A percentile compares a stretch with the other conserved stretches of the same genome.
Evolutionary conservation across 2,888 invertebrate genomes (phyloP).

Genomic region (Pantelozetes paolii): DNA sequence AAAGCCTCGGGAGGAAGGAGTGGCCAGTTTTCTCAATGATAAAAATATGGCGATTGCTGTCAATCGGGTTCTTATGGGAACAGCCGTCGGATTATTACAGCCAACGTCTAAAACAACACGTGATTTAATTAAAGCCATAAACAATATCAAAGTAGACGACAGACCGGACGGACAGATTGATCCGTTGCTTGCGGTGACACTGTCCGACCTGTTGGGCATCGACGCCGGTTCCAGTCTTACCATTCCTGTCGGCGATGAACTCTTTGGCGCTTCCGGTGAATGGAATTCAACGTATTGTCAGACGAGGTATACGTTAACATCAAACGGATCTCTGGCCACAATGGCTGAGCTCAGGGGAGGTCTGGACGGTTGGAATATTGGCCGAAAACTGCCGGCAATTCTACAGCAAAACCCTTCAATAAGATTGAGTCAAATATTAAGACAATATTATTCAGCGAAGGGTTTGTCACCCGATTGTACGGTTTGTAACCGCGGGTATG

Average conservation of each 20-base stretch:
- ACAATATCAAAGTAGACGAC: not conserved
- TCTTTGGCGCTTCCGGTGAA: constrained; percentile 40
- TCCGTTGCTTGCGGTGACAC: constrained; percentile 44
- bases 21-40: constrained; percentile 43
- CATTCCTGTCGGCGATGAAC: not conserved
- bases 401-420: constrained; percentile 20
- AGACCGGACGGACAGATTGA: constrained; percentile 40
- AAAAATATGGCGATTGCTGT: constrained; percentile 43
- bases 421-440: constrained; percentile 45
- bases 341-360: constrained; percentile 42
- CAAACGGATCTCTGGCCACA: constrained; percentile 34
- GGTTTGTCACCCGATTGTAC: constrained; percentile 34
- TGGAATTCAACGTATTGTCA: constrained; percentile 42
- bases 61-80: constrained; percentile 45
- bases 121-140: constrained; percentile 4
- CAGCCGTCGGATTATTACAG: constrained; percentile 43
- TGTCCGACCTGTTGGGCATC: constrained; percentile 43
- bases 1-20: constrained; percentile 44
- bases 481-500: constrained; percentile 25
- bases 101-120: not conserved
- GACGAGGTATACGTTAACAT: constrained; percentile 25
- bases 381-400: not conserved
- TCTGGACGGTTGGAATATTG: constrained; percentile 43
- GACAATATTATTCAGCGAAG: constrained; percentile 45
- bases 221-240: not conserved